A percentile compares a stretch with the other conserved stretches of the same genome.
Conservation (phyloP, 2,888 invertebrate species). For the Cephus pulcher region DNA sequence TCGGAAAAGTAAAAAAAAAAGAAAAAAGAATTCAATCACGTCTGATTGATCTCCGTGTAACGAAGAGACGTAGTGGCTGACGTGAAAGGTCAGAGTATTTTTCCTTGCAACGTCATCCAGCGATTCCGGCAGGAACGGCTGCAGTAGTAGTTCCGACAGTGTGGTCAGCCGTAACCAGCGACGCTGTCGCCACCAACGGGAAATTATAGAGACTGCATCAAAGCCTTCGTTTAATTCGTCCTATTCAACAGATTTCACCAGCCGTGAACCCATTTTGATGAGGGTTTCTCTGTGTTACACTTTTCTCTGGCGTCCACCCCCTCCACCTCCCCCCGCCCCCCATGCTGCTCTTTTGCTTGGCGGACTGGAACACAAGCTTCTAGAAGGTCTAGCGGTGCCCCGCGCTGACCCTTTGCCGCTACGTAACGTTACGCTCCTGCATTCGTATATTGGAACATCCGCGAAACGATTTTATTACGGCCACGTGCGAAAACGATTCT, state of each 20-base stretch:
- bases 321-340: too few species aligned
- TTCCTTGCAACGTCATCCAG: neutral
- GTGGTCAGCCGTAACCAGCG: neutral
- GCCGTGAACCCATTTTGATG: slow-evolving; percentile 43
- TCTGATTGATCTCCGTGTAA: neutral
- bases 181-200: slow-evolving; percentile 11
- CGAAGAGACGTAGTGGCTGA: neutral
- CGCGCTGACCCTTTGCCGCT: neutral
- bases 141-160: neutral
- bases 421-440: neutral
- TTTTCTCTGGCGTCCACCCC: neutral
- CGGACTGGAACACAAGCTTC: neutral
- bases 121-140: neutral
- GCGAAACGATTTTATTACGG: neutral
- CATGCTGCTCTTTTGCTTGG: neutral
- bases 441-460: neutral
- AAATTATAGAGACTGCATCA: slow-evolving; percentile 34
- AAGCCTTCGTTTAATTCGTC: slow-evolving; percentile 45
- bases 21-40: neutral
- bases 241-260: slow-evolving; percentile 43
- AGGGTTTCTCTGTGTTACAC: slow-evolving; percentile 22
- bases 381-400: neutral
- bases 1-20: too few species aligned
- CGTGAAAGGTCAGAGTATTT: neutral
- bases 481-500: neutral